Evolutionary conservation across 2,797 vertebrate species (phyloP).

Genomic region (Trichosurus vulpecula): DNA sequence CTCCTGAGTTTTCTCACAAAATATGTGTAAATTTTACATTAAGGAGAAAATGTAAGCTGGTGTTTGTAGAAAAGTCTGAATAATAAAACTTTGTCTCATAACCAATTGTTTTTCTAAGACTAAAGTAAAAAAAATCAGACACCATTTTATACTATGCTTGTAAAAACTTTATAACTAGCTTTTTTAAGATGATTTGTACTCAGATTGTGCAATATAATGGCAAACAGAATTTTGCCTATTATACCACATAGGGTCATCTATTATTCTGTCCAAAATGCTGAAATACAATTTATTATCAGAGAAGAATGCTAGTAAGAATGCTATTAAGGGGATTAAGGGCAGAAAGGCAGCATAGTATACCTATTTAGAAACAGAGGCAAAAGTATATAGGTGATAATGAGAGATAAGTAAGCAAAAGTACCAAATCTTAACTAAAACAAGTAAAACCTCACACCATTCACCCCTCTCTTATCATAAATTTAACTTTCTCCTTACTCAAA

Average conservation of each 20-base stretch:
- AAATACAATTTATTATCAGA: conserved; percentile 21
- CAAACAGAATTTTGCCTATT: not conserved
- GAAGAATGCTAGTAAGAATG: not conserved
- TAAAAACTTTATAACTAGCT: not conserved
- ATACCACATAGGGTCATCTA: not conserved
- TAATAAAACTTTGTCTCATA: not conserved
- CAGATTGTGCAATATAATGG: not conserved
- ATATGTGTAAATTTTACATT: conserved; percentile 35
- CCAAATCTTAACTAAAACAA: not conserved
- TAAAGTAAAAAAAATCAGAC: conserved; percentile 20
- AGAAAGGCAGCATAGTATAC: not conserved
- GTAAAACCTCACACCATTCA: not conserved
- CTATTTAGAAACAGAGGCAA: not conserved
- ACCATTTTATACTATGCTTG: conserved; percentile 21
- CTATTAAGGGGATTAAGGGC: not conserved
- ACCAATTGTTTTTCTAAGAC: not conserved
- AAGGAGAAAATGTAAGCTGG: not conserved
- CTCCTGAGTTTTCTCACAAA: conserved; percentile 12
- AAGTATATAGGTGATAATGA: not conserved
- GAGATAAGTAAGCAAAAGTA: not conserved
- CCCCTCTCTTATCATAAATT: not conserved
- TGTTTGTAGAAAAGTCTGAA: conserved; percentile 29
- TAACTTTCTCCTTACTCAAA: not conserved
- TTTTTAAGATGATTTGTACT: conserved; percentile 44
- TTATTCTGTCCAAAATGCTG: conserved; percentile 32